phyloP scores from a whole-genome alignment of 23 tunicate species.

The Halocynthia roretzi region DNA sequence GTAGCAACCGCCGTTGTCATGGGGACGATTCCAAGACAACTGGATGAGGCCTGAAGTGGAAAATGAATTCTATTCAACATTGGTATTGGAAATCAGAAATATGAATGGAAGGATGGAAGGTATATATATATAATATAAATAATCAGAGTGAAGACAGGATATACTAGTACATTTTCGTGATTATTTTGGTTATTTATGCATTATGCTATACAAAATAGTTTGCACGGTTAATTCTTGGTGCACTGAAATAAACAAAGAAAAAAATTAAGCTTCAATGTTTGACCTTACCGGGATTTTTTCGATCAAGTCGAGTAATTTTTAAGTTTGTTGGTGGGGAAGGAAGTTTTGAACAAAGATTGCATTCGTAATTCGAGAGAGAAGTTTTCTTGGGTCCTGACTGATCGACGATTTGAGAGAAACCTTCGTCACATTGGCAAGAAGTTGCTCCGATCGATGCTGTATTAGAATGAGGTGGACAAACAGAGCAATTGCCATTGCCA shows the following conservation, averaged over 20 bases:
- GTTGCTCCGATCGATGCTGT: conserved; percentile 30
- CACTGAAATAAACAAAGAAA: background rate
- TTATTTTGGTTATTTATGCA: no score
- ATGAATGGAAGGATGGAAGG: no score
- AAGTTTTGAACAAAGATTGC: conserved; percentile 18
- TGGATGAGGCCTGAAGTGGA: conserved; percentile 17
- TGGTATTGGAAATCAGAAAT: no score
- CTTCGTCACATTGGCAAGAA: conserved; percentile 36
- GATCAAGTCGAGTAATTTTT: background rate
- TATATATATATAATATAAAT: background rate
- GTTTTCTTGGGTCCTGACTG: background rate
- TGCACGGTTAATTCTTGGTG: no score
- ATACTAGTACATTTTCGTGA: no score
- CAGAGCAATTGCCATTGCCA: conserved; percentile 39
- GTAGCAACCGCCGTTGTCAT: conserved; percentile 31
- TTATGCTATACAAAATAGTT: no score
- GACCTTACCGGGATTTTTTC: conserved; percentile 13
- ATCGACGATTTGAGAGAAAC: background rate
- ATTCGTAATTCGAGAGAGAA: background rate
- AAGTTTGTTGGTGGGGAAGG: conserved; percentile 2
- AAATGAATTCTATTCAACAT: background rate
- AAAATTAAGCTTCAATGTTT: background rate
- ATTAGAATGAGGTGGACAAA: conserved; percentile 42
- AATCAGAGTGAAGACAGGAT: background rate
- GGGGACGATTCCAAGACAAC: conserved; percentile 41